Evolutionary conservation across 2,113 vertebrate genomes (phyloP).

Genomic region (Acanthochromis polyacanthus): DNA sequence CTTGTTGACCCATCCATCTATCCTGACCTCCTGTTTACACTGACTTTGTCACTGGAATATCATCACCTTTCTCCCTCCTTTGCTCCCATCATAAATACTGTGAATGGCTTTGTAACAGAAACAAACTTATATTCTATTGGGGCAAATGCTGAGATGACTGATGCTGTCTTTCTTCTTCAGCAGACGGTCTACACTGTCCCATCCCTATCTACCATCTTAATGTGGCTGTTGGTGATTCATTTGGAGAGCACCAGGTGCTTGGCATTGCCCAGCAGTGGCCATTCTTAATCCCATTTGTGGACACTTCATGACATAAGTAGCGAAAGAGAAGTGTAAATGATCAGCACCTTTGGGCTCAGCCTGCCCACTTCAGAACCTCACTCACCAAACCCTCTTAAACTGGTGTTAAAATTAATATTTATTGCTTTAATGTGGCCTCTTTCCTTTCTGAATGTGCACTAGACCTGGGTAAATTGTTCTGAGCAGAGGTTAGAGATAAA

Average conservation of each 20-base stretch:
- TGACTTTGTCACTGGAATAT: neutral
- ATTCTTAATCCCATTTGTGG: slow-evolving; percentile 17
- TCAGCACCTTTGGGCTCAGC: neutral
- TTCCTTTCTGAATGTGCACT: slow-evolving; percentile 25
- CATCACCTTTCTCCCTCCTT: neutral
- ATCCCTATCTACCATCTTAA: neutral
- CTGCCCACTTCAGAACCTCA: slow-evolving; percentile 8
- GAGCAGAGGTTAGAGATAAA: slow-evolving; percentile 35
- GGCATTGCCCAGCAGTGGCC: neutral
- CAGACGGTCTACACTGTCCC: neutral
- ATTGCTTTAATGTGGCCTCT: slow-evolving; percentile 19
- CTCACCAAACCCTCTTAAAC: slow-evolving; percentile 23
- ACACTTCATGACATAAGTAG: slow-evolving; percentile 24
- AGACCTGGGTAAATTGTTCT: slow-evolving; percentile 29
- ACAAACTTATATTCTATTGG: neutral
- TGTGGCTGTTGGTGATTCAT: slow-evolving; percentile 8
- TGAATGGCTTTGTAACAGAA: neutral
- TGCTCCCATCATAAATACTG: neutral
- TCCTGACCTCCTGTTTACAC: neutral
- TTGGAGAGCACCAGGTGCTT: neutral
- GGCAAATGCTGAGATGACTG: neutral
- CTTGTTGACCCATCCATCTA: neutral
- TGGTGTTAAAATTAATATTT: slow-evolving; percentile 23
- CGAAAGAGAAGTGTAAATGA: slow-evolving; percentile 3
- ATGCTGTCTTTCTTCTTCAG: neutral